Evolutionary conservation across 2,797 vertebrate genomes (phyloP), one percentile per base, ranked within the genome.

Genomic region (Denticeps clupeoides): DNA sequence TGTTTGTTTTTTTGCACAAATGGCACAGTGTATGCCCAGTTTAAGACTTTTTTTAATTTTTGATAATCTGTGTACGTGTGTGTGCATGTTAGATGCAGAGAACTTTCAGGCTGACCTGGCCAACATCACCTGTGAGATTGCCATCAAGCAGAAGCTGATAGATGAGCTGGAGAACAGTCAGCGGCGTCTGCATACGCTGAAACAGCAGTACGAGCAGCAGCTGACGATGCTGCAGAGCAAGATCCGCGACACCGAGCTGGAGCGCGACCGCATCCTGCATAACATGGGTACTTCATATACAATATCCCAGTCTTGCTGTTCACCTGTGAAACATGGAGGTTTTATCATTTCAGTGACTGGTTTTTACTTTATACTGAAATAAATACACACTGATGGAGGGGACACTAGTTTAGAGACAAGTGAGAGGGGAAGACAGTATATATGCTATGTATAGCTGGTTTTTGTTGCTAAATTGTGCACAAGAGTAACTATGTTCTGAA

Each of bases 141-240:
- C 92, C 58, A 98, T 97, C 72, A 98, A 98, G 72, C 93, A 97
- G 72, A 94, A 97, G 65, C 82, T 98, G 62, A 97, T 97, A 13
- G 94, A 98, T 53, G 93, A 98, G 64, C 78, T 97, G 45, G 94
- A 98, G 73, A 98, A 97, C 72, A 98, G 94, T 73, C 94, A 98
- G 72, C 74, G 88, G 48, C 85, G 93, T 12, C 71, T 97, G 40
- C 91, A 97, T 69, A 97, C 92, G 0, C 83, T 97, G 42, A 97
- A 96, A 47, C 90, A 82, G 70, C 93, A 98, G 22, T 97, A 97
- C 33, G 93, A 98, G 33, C 93, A 98, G 70, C 98, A 97, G 56
- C 77, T 97, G 23, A 90, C 82, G 84, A 91, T 89, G 85, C 71
- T 97, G 5, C 92, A 97, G 32, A 90, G 89, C 75, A 96, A 96